Evolutionary conservation across 1,140 invertebrate species (phyloP).

Genomic region (Macrosteles quadrilineatus): DNA sequence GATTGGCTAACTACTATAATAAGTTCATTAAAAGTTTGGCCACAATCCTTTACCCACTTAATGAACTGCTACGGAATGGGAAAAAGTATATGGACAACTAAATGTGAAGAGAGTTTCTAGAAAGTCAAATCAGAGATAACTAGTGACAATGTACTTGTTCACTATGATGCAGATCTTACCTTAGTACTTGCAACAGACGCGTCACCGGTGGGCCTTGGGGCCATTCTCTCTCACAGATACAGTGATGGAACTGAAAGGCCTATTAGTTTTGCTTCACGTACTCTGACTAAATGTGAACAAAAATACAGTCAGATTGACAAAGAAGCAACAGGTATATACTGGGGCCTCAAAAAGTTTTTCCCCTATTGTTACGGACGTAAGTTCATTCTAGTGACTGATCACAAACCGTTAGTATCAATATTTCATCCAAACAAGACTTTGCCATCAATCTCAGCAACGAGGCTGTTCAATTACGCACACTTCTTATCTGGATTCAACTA

Average conservation of each 20-base stretch:
- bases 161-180: conserved; percentile 45
- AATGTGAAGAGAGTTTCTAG: conserved; percentile 45
- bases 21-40: conserved; percentile 42
- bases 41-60: conserved; percentile 32
- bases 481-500: conserved; percentile 8
- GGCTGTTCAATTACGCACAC: neutral
- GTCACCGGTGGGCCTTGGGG: conserved; percentile 53
- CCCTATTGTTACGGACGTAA: conserved; percentile 33
- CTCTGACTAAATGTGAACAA: conserved; percentile 49
- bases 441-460: neutral
- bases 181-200: conserved; percentile 54
- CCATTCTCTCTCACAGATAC: conserved; percentile 51
- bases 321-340: conserved; percentile 47
- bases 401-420: neutral
- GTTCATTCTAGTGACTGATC: neutral
- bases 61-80: conserved; percentile 27
- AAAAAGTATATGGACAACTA: neutral
- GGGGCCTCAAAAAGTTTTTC: conserved; percentile 50
- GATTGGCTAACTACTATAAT: conserved; percentile 46
- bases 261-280: conserved; percentile 52
- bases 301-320: conserved; percentile 49
- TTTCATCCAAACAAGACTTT: neutral
- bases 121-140: conserved; percentile 46
- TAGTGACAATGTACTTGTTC: conserved; percentile 43
- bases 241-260: conserved; percentile 48